Percentiles rank a stretch among this genome's conserved stretches.
These are phyloP conservation scores for Xiphophorus maculatus DNA, from an alignment of 2,113 vertebrate species.

Conservation along the genomic window DNA sequence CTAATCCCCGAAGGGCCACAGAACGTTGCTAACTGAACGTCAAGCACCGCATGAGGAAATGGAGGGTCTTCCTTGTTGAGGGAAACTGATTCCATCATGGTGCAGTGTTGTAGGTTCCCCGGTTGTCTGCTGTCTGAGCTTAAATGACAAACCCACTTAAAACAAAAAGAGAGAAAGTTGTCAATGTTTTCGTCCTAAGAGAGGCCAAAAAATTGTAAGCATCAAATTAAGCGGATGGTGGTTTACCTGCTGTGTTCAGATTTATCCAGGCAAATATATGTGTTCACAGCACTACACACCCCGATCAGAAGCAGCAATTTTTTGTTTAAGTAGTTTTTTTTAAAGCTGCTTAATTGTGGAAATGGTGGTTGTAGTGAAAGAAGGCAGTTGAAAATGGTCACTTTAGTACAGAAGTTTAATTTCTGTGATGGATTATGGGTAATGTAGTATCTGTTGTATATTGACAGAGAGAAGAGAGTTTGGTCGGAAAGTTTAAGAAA, in stretches of 20 bases:
- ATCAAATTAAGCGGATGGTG: not conserved
- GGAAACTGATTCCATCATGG: conserved; percentile 28
- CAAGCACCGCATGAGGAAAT: conserved; percentile 8
- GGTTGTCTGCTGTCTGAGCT: conserved; percentile 33
- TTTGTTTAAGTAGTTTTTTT: conserved; percentile 48
- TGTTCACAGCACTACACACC: conserved; percentile 10
- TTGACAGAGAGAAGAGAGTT: conserved; percentile 4
- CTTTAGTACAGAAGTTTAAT: conserved; percentile 10
- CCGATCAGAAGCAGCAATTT: conserved; percentile 34
- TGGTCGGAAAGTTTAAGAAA: conserved; percentile 6
- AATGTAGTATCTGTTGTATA: conserved; percentile 13
- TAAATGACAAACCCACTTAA: conserved; percentile 6
- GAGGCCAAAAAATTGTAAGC: conserved; percentile 10
- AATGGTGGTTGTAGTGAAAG: conserved; percentile 20
- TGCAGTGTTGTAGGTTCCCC: conserved; percentile 41
- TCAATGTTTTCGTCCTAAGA: conserved; percentile 6
- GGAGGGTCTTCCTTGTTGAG: conserved; percentile 9
- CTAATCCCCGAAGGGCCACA: conserved; percentile 94
- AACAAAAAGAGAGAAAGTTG: not conserved
- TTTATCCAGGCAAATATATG: not conserved
- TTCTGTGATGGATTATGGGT: conserved; percentile 9
- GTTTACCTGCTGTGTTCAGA: not conserved
- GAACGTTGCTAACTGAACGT: conserved; percentile 89
- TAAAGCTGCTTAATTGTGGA: conserved; percentile 28
- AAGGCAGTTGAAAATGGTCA: conserved; percentile 37